Conservation (phyloP, 2,888 invertebrate species). For the Blastobasis lacticolella region DNA sequence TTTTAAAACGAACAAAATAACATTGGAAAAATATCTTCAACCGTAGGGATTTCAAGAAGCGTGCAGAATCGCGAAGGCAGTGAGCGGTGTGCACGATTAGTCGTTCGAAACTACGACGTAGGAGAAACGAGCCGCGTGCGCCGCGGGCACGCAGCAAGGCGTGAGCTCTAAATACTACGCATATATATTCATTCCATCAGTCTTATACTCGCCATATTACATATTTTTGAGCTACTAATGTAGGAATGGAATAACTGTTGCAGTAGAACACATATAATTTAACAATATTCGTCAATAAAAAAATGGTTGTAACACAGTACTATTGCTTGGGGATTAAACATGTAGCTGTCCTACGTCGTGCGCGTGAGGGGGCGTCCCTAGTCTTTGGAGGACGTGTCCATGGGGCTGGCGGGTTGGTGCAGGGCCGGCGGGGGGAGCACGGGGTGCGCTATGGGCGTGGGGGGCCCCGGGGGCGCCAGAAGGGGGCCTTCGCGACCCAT, state of each 20-base stretch:
- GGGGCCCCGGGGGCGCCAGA: slow-evolving; percentile 14
- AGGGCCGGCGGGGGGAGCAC: slow-evolving; percentile 27
- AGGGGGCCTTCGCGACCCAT: slow-evolving; percentile 19
- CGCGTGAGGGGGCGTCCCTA: slow-evolving; percentile 29
- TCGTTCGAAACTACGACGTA: slow-evolving; percentile 3
- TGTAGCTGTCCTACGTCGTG: neutral
- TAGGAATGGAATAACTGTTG: too few relatives aligned
- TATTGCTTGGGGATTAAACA: too few relatives aligned
- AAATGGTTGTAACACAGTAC: too few relatives aligned
- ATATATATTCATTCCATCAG: too few relatives aligned
- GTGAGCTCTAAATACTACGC: too few relatives aligned
- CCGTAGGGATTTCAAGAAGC: slow-evolving; percentile 1
- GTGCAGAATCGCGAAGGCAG: slow-evolving; percentile 5
- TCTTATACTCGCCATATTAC: too few relatives aligned
- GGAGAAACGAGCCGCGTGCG: neutral
- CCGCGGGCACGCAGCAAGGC: too few relatives aligned
- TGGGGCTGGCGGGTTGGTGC: slow-evolving; percentile 80
- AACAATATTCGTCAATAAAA: too few relatives aligned
- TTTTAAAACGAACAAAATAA: slow-evolving; percentile 19
- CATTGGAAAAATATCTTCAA: neutral
- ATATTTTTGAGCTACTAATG: too few relatives aligned
- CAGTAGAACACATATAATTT: too few relatives aligned
- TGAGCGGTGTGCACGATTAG: slow-evolving; percentile 5
- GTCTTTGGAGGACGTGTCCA: slow-evolving; percentile 81
- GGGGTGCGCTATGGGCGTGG: slow-evolving; percentile 16